These are phyloP conservation scores for Ascaphus truei DNA, from an alignment of 2,113 vertebrate species.

Conservation along the genomic window DNA sequence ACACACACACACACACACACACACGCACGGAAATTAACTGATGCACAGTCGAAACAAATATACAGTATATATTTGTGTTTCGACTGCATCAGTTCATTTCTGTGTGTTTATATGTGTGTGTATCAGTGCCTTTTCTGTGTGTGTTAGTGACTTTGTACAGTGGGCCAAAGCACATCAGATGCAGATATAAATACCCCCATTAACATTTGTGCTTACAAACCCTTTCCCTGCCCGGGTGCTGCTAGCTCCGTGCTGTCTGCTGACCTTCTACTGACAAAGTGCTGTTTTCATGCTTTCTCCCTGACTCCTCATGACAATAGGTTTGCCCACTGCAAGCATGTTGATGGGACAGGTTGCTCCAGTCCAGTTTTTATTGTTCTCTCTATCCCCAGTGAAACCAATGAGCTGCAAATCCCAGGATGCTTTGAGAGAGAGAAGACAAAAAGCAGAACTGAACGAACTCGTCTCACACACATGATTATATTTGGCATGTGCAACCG, in stretches of 20 bases:
- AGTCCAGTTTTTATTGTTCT: neutral
- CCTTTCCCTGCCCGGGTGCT: neutral
- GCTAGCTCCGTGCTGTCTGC: neutral
- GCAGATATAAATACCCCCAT: neutral
- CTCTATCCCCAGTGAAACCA: neutral
- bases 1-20: too few species aligned
- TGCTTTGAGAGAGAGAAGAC: too few species aligned
- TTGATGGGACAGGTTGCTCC: neutral
- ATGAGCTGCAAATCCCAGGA: neutral
- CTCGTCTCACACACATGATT: too few species aligned
- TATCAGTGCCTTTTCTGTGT: neutral
- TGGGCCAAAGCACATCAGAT: neutral
- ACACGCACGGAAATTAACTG: too few species aligned
- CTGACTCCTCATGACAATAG: neutral
- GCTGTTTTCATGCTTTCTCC: neutral
- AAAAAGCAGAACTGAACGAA: neutral
- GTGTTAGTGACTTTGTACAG: neutral
- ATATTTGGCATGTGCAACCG: too few species aligned
- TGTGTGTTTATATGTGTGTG: neutral
- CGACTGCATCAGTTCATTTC: neutral
- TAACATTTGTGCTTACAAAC: neutral
- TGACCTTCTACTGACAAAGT: neutral
- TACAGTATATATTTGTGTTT: too few species aligned
- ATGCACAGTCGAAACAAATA: too few species aligned
- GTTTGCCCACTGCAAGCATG: neutral